A percentile compares a stretch with the other conserved stretches of the same genome.
Conservation (phyloP, 1,140 invertebrate species). For the Brachionus rotundiformis region DNA sequence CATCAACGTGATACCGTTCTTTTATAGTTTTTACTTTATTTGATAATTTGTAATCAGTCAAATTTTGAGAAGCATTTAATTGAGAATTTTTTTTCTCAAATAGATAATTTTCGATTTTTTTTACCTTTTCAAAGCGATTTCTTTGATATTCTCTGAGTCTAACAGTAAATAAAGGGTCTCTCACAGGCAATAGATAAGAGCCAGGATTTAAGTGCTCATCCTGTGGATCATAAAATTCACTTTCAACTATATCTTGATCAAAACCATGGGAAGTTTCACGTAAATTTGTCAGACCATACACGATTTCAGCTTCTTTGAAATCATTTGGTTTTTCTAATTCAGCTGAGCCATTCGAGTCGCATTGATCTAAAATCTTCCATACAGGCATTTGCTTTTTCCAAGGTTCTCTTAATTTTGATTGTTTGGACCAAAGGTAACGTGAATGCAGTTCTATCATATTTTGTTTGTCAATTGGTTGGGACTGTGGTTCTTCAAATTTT, state of each 20-base stretch:
- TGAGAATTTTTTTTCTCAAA: background rate
- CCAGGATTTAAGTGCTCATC: conserved; percentile 52
- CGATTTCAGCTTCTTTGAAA: background rate
- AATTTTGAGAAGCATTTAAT: too few relatives aligned
- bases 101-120: background rate
- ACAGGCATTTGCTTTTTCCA: conserved; percentile 24
- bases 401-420: background rate
- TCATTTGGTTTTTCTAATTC: background rate
- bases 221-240: background rate
- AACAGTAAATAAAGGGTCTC: conserved; percentile 53
- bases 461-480: background rate
- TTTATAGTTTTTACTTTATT: conserved; percentile 52
- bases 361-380: background rate
- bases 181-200: conserved; percentile 53
- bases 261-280: background rate
- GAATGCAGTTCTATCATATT: background rate
- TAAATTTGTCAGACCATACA: too few relatives aligned
- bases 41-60: background rate
- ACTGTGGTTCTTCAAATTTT: background rate
- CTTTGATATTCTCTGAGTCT: conserved; percentile 54
- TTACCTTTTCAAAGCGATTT: conserved; percentile 18
- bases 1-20: conserved; percentile 53
- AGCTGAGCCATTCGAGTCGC: background rate
- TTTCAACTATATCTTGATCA: background rate
- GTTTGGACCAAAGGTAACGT: background rate